Evolutionary conservation across 1,140 invertebrate species (phyloP).

Genomic region (Alviniconcha marisindica): DNA sequence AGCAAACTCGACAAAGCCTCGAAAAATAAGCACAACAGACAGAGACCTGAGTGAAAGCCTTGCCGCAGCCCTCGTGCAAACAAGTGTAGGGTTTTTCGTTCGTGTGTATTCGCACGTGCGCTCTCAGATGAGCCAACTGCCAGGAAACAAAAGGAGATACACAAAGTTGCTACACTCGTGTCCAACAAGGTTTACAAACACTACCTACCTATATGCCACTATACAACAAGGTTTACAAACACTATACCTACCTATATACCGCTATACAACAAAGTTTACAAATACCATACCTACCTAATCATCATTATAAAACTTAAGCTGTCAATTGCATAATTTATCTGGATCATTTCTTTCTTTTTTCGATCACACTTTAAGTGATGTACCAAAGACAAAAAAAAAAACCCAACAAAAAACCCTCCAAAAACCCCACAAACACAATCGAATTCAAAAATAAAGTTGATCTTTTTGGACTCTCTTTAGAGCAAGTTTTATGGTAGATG

Average conservation of each 20-base stretch:
- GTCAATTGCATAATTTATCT: too few relatives aligned
- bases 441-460: too few relatives aligned
- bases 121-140: slow-evolving; percentile 39
- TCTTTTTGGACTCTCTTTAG: too few relatives aligned
- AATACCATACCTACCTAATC: slow-evolving; percentile 3
- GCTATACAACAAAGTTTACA: slow-evolving; percentile 6
- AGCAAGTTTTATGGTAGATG: too few relatives aligned
- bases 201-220: slow-evolving; percentile 10
- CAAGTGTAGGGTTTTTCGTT: slow-evolving; percentile 41
- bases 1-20: too few relatives aligned
- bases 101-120: slow-evolving; percentile 38
- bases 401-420: too few relatives aligned
- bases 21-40: slow-evolving; percentile 3
- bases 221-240: slow-evolving; percentile 17
- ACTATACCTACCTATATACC: background rate
- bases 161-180: background rate
- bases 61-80: slow-evolving; percentile 35
- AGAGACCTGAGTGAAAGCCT: slow-evolving; percentile 38
- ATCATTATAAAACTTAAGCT: too few relatives aligned
- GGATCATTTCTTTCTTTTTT: too few relatives aligned
- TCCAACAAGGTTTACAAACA: slow-evolving; percentile 23
- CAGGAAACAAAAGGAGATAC: slow-evolving; percentile 22
- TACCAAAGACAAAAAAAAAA: too few relatives aligned
- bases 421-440: too few relatives aligned
- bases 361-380: too few relatives aligned